phyloP scores from a whole-genome alignment of 2,888 invertebrate species.

The Beris chalybata region DNA sequence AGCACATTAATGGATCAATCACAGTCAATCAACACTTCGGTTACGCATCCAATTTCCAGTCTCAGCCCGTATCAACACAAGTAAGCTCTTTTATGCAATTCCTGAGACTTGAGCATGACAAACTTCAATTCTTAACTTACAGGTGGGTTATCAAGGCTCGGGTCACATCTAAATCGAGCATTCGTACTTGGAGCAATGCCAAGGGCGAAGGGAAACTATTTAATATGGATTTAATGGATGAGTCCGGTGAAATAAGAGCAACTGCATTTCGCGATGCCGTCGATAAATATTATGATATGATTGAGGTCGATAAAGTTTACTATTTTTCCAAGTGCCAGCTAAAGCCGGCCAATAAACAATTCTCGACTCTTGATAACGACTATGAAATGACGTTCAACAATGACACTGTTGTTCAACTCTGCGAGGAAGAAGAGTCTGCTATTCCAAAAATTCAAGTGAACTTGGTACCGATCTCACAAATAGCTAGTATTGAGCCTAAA shows the following conservation, averaged over 20 bases:
- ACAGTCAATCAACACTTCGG: conserved; percentile 53
- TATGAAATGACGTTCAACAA: conserved; percentile 90
- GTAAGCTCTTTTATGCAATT: conserved; percentile 54
- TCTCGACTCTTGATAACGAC: conserved; percentile 80
- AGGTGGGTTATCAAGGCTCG: conserved; percentile 92
- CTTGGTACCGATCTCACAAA: conserved; percentile 73
- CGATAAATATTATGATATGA: conserved; percentile 85
- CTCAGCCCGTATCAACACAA: conserved; percentile 86
- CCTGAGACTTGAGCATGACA: conserved; percentile 18
- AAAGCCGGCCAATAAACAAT: conserved; percentile 95
- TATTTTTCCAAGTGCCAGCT: conserved; percentile 80
- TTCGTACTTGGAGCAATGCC: conserved; percentile 89
- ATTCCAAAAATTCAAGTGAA: conserved; percentile 79
- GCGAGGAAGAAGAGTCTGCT: conserved; percentile 60
- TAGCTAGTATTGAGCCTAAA: conserved; percentile 69
- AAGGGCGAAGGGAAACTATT: conserved; percentile 93
- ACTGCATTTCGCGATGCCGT: conserved; percentile 87
- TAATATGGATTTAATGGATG: conserved; percentile 89
- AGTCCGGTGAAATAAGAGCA: conserved; percentile 89
- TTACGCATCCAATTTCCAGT: conserved; percentile 64
- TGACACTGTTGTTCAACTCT: conserved; percentile 69
- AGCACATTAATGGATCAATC: conserved; percentile 15
- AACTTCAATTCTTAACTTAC: conserved; percentile 32
- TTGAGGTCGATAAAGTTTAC: conserved; percentile 88
- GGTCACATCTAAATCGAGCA: conserved; percentile 77